Conservation (phyloP, 2,888 invertebrate species). For the Pristionchus arcanus region DNA sequence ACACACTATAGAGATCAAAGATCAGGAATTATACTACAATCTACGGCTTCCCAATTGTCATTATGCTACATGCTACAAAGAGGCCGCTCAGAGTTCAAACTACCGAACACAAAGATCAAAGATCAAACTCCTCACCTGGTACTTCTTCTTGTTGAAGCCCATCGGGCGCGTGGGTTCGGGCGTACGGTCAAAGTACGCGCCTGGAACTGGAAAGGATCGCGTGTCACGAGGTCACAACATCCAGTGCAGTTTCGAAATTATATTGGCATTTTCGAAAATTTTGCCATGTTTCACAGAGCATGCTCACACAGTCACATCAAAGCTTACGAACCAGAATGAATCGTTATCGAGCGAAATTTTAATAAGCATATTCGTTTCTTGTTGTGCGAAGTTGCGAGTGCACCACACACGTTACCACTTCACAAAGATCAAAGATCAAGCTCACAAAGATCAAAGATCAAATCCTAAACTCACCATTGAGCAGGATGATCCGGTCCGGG, state of each 20-base stretch:
- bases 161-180: slow-evolving; percentile 71
- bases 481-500: slow-evolving; percentile 76
- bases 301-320: neutral
- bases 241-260: neutral
- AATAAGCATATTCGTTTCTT: too few species aligned
- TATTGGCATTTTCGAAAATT: too few species aligned
- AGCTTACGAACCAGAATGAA: neutral
- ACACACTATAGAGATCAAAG: neutral
- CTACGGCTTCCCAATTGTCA: too few species aligned
- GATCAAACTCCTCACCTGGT: slow-evolving; percentile 46
- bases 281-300: too few species aligned
- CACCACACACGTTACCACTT: neutral
- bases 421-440: neutral
- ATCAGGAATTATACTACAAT: neutral
- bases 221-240: neutral
- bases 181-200: slow-evolving; percentile 76
- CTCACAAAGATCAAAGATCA: neutral
- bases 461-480: slow-evolving; percentile 62
- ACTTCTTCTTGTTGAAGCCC: slow-evolving; percentile 71
- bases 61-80: neutral
- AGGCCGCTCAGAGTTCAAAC: neutral
- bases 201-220: slow-evolving; percentile 4
- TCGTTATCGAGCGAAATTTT: too few species aligned
- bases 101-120: neutral
- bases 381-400: too few species aligned